These are phyloP conservation scores for Loriculus beryllinus DNA, from an alignment of 2,797 vertebrate genomes.

Conservation along the genomic window DNA sequence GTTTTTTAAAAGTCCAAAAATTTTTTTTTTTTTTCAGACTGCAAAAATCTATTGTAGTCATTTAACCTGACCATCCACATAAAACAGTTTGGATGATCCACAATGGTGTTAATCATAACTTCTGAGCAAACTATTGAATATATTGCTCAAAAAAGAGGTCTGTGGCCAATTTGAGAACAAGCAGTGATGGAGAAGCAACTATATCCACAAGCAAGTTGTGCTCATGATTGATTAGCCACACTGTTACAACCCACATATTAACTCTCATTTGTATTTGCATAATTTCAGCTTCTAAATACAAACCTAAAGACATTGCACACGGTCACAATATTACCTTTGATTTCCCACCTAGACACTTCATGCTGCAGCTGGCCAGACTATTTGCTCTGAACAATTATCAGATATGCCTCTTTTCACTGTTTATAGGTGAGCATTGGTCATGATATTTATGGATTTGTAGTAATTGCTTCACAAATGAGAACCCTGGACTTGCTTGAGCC, in stretches of 20 bases:
- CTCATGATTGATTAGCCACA: background rate
- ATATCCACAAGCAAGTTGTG: background rate
- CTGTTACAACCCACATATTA: background rate
- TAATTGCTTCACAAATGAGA: background rate
- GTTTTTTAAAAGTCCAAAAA: background rate
- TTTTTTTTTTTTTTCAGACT: background rate
- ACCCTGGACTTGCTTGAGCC: background rate
- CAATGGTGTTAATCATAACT: background rate
- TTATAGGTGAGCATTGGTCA: background rate
- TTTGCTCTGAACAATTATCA: background rate
- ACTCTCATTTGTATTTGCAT: background rate
- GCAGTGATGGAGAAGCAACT: background rate
- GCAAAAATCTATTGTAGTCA: background rate
- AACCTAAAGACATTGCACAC: background rate
- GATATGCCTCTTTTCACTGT: background rate
- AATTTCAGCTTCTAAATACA: background rate
- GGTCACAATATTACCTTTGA: background rate
- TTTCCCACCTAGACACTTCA: background rate
- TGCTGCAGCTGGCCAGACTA: background rate
- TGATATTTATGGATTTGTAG: background rate
- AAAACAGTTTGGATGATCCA: background rate
- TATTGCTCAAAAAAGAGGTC: background rate
- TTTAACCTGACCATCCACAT: background rate
- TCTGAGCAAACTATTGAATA: background rate
- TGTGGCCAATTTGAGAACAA: background rate